These are phyloP conservation scores for Acipenser transmontanus DNA, from an alignment of 2,797 vertebrate species.

Conservation along the genomic window DNA sequence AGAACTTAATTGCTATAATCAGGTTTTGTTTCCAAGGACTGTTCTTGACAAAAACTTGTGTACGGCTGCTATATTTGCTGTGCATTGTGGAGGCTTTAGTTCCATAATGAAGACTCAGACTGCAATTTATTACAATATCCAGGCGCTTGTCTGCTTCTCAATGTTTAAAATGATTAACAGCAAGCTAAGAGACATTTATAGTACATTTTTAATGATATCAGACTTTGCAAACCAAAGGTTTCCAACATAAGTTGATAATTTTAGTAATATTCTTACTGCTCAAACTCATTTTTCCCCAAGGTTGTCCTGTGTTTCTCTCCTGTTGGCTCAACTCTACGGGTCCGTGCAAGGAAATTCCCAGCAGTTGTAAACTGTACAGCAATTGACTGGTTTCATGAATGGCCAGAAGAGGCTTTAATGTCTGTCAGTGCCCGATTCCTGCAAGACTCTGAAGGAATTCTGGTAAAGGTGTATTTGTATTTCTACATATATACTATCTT, in stretches of 20 bases:
- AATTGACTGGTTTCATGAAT: conserved; percentile 70
- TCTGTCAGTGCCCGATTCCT: conserved; percentile 65
- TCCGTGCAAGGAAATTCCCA: conserved; percentile 61
- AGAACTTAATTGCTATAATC: no score
- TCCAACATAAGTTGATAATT: background rate
- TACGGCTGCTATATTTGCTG: background rate
- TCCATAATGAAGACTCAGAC: background rate
- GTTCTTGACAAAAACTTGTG: background rate
- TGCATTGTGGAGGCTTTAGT: background rate
- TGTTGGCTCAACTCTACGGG: conserved; percentile 57
- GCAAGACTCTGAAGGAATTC: conserved; percentile 49
- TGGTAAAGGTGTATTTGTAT: conserved; percentile 30
- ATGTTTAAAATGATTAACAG: no score
- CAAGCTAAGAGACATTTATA: no score
- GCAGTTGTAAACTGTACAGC: conserved; percentile 64
- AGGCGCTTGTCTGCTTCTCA: no score
- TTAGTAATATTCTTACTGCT: background rate
- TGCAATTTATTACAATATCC: no score
- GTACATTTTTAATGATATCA: no score
- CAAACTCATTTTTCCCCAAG: conserved; percentile 27
- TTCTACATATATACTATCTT: background rate
- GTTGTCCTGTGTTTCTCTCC: conserved; percentile 72
- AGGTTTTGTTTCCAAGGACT: no score
- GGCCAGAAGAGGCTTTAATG: conserved; percentile 58
- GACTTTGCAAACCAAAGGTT: background rate